Percentiles rank a stretch among this genome's conserved stretches.
phyloP scores from a whole-genome alignment of 1,140 invertebrate genomes.

The Halyomorpha halys region DNA sequence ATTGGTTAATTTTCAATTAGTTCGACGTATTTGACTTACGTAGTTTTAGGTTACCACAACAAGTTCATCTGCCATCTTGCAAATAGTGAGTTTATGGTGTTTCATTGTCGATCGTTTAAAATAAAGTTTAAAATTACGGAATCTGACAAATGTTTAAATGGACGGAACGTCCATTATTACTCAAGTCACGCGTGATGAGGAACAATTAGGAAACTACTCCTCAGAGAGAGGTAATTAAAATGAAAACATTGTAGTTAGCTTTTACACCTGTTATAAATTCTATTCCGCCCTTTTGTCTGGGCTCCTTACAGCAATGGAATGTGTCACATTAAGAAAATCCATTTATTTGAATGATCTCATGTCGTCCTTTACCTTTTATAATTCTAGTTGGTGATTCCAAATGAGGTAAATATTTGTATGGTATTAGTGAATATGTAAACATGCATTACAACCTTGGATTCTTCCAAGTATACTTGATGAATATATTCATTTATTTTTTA shows the following conservation, averaged over 20 bases:
- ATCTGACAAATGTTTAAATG: constrained; percentile 72
- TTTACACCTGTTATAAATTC: constrained; percentile 24
- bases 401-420: too few species aligned
- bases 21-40: not conserved
- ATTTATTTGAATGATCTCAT: constrained; percentile 14
- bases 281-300: constrained; percentile 6
- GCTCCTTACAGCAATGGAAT: not conserved
- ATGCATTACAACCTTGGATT: constrained; percentile 23
- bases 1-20: too few species aligned
- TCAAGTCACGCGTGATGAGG: constrained; percentile 92
- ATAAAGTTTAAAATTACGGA: constrained; percentile 16
- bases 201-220: constrained; percentile 82
- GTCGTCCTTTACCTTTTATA: too few species aligned
- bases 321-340: constrained; percentile 1
- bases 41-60: constrained; percentile 26
- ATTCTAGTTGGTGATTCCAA: too few species aligned
- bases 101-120: constrained; percentile 16
- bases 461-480: not conserved
- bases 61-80: constrained; percentile 26
- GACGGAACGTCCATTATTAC: constrained; percentile 97
- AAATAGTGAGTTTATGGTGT: constrained; percentile 7
- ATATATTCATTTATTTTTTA: not conserved
- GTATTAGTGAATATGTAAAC: constrained; percentile 21
- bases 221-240: constrained; percentile 75
- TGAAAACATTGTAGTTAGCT: constrained; percentile 8